A percentile compares a stretch with the other conserved stretches of the same genome.
These are phyloP conservation scores for Apis florea DNA, from an alignment of 1,140 invertebrate genomes.

Conservation along the genomic window DNA sequence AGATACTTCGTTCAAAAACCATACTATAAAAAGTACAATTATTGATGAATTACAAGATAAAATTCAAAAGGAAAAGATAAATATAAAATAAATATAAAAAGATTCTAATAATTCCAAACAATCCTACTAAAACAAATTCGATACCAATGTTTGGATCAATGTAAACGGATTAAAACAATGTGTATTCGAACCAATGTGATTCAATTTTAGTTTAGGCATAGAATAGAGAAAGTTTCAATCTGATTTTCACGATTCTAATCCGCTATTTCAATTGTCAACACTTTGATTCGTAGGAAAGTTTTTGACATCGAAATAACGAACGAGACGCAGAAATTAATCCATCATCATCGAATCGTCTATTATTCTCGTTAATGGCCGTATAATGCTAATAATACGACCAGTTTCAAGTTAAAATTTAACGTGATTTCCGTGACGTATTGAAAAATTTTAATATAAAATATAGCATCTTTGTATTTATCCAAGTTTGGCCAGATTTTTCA, in stretches of 20 bases:
- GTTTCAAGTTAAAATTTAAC: not conserved
- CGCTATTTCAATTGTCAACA: conserved; percentile 8
- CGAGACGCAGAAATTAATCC: not conserved
- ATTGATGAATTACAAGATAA: no score
- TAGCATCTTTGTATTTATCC: no score
- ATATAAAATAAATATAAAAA: no score
- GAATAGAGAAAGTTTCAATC: not conserved
- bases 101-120: not conserved
- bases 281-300: not conserved
- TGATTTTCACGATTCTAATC: not conserved
- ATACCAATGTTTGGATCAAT: not conserved
- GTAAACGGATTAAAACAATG: not conserved
- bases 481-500: no score
- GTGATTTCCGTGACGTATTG: no score
- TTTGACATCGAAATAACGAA: not conserved
- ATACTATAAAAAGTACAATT: no score
- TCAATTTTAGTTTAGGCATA: not conserved
- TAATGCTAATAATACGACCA: conserved; percentile 3
- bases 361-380: conserved; percentile 4
- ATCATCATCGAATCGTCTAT: not conserved
- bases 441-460: no score
- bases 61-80: no score
- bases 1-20: no score
- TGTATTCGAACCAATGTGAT: not conserved
- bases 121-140: not conserved